Conservation (phyloP, 2,888 invertebrate genomes). For the Rhogogaster chlorosoma region DNA sequence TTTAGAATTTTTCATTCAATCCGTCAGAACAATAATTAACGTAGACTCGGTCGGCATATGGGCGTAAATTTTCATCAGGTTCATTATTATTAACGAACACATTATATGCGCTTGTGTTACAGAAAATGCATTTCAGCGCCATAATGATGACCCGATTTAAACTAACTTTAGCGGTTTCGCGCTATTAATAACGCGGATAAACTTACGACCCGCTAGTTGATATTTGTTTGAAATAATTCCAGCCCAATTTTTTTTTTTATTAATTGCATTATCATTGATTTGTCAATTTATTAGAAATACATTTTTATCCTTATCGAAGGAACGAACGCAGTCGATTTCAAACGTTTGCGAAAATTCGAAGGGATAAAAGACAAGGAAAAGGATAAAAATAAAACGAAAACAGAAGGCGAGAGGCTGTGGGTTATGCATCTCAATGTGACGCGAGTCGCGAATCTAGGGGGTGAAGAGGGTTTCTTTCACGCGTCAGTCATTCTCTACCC, state of each 20-base stretch:
- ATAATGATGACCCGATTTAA: background rate
- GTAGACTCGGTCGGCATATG: background rate
- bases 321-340: background rate
- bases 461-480: constrained; percentile 19
- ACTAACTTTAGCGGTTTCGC: background rate
- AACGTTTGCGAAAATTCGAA: background rate
- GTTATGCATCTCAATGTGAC: constrained; percentile 18
- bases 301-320: too few species aligned
- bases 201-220: background rate
- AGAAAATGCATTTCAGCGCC: background rate
- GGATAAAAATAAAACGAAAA: constrained; percentile 1
- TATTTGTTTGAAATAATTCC: background rate
- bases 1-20: background rate
- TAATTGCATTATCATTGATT: background rate
- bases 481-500: constrained; percentile 25
- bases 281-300: background rate
- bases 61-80: background rate
- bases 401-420: background rate
- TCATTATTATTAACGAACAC: background rate
- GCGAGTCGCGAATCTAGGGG: background rate
- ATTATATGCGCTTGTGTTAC: background rate
- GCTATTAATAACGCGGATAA: background rate
- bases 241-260: background rate
- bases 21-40: background rate
- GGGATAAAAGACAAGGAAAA: background rate